Evolutionary conservation across 2,113 vertebrate genomes (phyloP).

Genomic region (Camelus dromedarius): DNA sequence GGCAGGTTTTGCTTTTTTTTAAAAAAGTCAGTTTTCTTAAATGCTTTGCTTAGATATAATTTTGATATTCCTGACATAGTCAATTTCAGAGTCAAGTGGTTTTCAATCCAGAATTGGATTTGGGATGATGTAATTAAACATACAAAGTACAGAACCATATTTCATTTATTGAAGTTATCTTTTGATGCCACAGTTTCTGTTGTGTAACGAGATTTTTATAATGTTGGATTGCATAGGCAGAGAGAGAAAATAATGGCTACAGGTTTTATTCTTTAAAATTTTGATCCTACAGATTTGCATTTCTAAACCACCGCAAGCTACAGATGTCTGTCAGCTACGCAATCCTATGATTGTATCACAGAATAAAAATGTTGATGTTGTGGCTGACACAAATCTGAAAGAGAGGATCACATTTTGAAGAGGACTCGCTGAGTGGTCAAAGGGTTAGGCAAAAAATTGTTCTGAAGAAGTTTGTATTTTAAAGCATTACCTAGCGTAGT

Average conservation of each 20-base stretch:
- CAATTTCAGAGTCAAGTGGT: slow-evolving; percentile 53
- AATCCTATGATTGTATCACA: slow-evolving; percentile 1
- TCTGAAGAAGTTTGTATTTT: slow-evolving; percentile 62
- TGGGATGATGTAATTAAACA: slow-evolving; percentile 60
- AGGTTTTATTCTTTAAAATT: slow-evolving; percentile 35
- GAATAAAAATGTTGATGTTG: slow-evolving; percentile 35
- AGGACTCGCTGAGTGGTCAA: slow-evolving; percentile 30
- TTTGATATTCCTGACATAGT: slow-evolving; percentile 53
- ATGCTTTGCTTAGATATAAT: slow-evolving; percentile 51
- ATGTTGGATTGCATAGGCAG: not conserved
- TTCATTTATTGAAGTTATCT: slow-evolving; percentile 57
- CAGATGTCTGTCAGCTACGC: not conserved
- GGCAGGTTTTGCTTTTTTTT: slow-evolving; percentile 56
- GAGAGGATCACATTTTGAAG: slow-evolving; percentile 44
- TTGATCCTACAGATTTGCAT: slow-evolving; percentile 21
- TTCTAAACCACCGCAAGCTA: slow-evolving; percentile 35
- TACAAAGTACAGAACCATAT: slow-evolving; percentile 49
- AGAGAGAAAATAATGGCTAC: slow-evolving; percentile 40
- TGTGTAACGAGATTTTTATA: slow-evolving; percentile 26
- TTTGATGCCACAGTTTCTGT: slow-evolving; percentile 46
- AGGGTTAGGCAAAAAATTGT: slow-evolving; percentile 54
- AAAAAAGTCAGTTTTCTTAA: slow-evolving; percentile 62
- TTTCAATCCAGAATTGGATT: slow-evolving; percentile 52
- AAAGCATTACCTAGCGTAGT: slow-evolving; percentile 31
- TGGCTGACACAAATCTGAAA: slow-evolving; percentile 38